These are phyloP conservation scores for Yponomeuta cagnagella DNA, from an alignment of 2,888 invertebrate species.

Conservation along the genomic window DNA sequence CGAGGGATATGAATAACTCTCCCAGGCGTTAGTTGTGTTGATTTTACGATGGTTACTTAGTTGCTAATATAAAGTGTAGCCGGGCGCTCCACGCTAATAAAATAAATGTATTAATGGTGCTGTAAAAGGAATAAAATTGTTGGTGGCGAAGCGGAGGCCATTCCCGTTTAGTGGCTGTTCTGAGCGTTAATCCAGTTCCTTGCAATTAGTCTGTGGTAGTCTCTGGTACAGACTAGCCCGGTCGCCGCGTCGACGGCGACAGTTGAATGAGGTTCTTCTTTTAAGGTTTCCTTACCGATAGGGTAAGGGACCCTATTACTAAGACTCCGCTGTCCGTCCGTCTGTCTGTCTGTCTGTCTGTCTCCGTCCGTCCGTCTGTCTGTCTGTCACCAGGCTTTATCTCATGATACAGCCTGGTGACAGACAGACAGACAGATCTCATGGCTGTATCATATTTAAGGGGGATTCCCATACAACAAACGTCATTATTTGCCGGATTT, in stretches of 20 bases:
- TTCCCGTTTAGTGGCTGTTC: slow-evolving; percentile 58
- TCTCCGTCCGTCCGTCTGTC: no score
- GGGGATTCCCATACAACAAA: no score
- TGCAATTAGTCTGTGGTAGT: slow-evolving; percentile 60
- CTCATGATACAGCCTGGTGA: no score
- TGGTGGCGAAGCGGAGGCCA: slow-evolving; percentile 54
- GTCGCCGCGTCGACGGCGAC: slow-evolving; percentile 37
- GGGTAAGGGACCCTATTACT: no score
- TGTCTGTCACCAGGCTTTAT: no score
- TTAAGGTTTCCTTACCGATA: no score
- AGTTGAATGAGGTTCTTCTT: slow-evolving; percentile 42
- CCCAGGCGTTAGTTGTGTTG: slow-evolving; percentile 32
- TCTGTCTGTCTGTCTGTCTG: no score
- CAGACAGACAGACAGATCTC: no score
- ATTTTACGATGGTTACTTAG: slow-evolving; percentile 56
- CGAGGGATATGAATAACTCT: slow-evolving; percentile 4
- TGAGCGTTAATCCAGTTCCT: slow-evolving; percentile 69
- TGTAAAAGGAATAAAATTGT: slow-evolving; percentile 53
- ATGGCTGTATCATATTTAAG: no score
- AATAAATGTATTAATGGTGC: slow-evolving; percentile 62
- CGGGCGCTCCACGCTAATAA: slow-evolving; percentile 53
- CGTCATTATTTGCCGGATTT: no score
- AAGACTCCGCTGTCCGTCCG: no score
- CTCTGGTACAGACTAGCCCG: slow-evolving; percentile 32
- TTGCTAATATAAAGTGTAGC: slow-evolving; percentile 54